These are phyloP conservation scores for Xestia sexstrigata DNA, from an alignment of 2,888 invertebrate genomes.

Conservation along the genomic window DNA sequence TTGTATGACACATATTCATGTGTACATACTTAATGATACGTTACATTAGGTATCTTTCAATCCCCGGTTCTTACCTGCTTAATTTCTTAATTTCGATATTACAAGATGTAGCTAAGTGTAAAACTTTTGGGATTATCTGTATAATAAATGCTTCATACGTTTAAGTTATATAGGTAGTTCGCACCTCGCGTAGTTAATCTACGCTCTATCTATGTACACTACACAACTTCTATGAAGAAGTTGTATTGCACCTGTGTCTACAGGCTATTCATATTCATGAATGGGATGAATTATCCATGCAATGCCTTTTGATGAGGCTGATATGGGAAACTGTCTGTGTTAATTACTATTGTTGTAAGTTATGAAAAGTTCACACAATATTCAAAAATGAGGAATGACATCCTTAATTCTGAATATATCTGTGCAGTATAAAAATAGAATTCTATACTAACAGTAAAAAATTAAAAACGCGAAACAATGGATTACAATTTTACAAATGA, in stretches of 20 bases:
- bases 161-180: conserved; percentile 65
- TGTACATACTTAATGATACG: conserved; percentile 13
- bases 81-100: conserved; percentile 33
- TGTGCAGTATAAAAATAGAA: neutral
- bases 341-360: conserved; percentile 20
- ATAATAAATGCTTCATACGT: conserved; percentile 62
- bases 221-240: conserved; percentile 58
- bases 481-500: conserved; percentile 50
- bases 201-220: conserved; percentile 57
- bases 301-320: conserved; percentile 47
- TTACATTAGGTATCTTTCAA: conserved; percentile 1
- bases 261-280: conserved; percentile 62
- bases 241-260: conserved; percentile 67
- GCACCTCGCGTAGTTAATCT: conserved; percentile 61
- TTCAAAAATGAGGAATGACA: neutral
- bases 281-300: conserved; percentile 57
- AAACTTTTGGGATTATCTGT: conserved; percentile 54
- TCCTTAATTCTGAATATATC: conserved; percentile 10
- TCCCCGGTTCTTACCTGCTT: conserved; percentile 2
- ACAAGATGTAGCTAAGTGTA: conserved; percentile 21
- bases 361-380: neutral
- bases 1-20: conserved; percentile 34
- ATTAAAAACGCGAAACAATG: conserved; percentile 48
- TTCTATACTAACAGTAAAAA: conserved; percentile 20
- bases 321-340: conserved; percentile 23